Evolutionary conservation across 2,888 invertebrate genomes (phyloP).

Genomic region (Empis stercorea): DNA sequence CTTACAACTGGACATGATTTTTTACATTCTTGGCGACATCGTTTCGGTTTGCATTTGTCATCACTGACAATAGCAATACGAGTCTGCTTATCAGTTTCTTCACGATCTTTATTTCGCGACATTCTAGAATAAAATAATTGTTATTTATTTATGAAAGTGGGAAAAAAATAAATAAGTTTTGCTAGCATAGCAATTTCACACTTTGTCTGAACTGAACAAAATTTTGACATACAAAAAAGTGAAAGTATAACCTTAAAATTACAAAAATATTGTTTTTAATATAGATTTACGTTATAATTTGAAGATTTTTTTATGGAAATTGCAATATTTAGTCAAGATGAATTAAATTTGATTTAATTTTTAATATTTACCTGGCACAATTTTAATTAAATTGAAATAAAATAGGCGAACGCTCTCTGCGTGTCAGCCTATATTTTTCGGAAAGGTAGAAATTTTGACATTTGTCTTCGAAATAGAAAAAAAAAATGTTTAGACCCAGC

Average conservation of each 20-base stretch:
- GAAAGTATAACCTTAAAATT: slow-evolving; percentile 25
- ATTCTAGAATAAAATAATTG: slow-evolving; percentile 32
- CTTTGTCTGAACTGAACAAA: background rate
- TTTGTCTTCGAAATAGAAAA: no score
- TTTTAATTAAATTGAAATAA: slow-evolving; percentile 9
- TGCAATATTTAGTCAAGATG: background rate
- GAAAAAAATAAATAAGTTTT: no score
- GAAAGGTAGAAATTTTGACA: slow-evolving; percentile 20
- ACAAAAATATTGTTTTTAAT: background rate
- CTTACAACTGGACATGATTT: slow-evolving; percentile 97
- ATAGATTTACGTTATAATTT: background rate
- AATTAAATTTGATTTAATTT: no score
- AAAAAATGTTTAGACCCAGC: no score
- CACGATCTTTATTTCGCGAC: slow-evolving; percentile 58
- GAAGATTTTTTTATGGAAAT: background rate
- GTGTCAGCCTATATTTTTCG: slow-evolving; percentile 32
- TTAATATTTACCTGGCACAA: background rate
- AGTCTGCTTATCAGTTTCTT: slow-evolving; percentile 86
- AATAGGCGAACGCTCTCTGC: slow-evolving; percentile 30
- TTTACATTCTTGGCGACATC: slow-evolving; percentile 98
- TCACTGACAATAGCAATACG: slow-evolving; percentile 96
- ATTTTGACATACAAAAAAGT: slow-evolving; percentile 5
- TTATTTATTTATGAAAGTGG: no score
- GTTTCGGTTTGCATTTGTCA: slow-evolving; percentile 97
- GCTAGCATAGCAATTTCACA: no score